A percentile compares a stretch with the other conserved stretches of the same genome.
phyloP scores from a whole-genome alignment of 2,113 vertebrate species.

The Aix galericulata region DNA sequence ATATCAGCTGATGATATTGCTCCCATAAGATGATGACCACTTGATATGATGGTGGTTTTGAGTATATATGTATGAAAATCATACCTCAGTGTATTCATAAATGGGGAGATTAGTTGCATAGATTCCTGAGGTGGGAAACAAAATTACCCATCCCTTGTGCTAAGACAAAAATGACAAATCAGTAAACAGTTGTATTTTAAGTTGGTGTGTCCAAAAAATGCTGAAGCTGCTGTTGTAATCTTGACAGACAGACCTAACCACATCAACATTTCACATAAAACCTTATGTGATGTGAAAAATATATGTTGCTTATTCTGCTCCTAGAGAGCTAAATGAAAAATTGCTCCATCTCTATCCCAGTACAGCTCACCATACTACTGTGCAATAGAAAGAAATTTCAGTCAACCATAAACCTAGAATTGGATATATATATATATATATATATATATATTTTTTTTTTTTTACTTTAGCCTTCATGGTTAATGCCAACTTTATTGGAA shows the following conservation, averaged over 20 bases:
- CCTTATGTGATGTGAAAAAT: background rate
- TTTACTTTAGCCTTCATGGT: background rate
- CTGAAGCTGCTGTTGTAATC: background rate
- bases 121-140: background rate
- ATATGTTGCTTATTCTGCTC: background rate
- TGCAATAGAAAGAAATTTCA: slow-evolving; percentile 10
- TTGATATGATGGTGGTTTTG: background rate
- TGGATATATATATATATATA: background rate
- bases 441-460: background rate
- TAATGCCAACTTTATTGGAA: background rate
- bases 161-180: background rate
- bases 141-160: background rate
- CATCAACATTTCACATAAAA: background rate
- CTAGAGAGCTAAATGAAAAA: background rate
- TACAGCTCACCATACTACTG: background rate
- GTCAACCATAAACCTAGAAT: background rate
- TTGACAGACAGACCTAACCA: background rate
- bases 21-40: background rate
- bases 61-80: background rate
- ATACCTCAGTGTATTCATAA: background rate
- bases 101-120: background rate
- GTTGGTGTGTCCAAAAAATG: background rate
- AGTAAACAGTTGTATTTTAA: background rate
- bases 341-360: background rate
- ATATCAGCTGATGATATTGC: background rate